Conservation (phyloP, 2,888 invertebrate genomes). For the Parascotia fuliginaria region DNA sequence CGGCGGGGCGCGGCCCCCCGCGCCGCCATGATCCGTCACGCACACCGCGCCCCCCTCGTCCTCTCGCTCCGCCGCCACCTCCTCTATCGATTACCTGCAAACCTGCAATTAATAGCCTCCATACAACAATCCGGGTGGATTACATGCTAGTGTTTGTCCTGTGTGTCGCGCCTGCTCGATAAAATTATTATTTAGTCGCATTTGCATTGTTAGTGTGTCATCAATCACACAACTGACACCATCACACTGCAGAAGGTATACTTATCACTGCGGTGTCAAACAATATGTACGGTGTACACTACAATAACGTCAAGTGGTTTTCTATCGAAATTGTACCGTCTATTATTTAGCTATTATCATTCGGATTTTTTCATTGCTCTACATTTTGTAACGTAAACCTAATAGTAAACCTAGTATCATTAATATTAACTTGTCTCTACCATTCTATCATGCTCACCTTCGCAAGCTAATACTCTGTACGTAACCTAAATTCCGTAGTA, state of each 20-base stretch:
- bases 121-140: slow-evolving; percentile 77
- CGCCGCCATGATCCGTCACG: slow-evolving; percentile 84
- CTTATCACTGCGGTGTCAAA: neutral
- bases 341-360: too few relatives aligned
- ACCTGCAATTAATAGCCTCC: slow-evolving; percentile 83
- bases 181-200: slow-evolving; percentile 54
- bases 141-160: slow-evolving; percentile 74
- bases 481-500: neutral
- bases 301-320: too few relatives aligned
- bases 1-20: slow-evolving; percentile 78
- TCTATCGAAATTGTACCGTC: too few relatives aligned
- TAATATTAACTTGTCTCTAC: neutral
- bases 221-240: slow-evolving; percentile 22
- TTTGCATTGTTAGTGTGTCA: slow-evolving; percentile 42
- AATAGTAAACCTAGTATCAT: neutral
- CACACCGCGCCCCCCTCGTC: slow-evolving; percentile 64
- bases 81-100: slow-evolving; percentile 80
- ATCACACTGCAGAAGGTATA: slow-evolving; percentile 8
- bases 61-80: slow-evolving; percentile 51
- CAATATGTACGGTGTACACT: neutral
- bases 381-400: too few relatives aligned
- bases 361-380: too few relatives aligned
- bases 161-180: slow-evolving; percentile 56
- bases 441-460: too few relatives aligned
- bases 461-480: too few relatives aligned